A percentile compares a stretch with the other conserved stretches of the same genome.
phyloP scores from a whole-genome alignment of 2,797 vertebrate genomes.

The Gephyroberyx darwinii region DNA sequence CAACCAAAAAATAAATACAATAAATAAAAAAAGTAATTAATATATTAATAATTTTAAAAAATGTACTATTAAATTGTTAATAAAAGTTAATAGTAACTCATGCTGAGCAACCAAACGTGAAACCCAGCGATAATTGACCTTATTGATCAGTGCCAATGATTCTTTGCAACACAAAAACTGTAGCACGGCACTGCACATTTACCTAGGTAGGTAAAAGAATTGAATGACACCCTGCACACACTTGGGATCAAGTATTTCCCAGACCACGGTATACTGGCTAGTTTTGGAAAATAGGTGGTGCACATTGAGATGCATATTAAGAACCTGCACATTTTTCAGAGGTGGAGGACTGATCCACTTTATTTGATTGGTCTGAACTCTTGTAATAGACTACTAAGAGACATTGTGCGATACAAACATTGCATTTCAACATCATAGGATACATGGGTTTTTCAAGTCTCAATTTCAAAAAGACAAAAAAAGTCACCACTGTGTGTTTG shows the following conservation, averaged over 20 bases:
- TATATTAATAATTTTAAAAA: no score
- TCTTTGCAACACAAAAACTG: no score
- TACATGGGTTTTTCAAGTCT: conserved; percentile 87
- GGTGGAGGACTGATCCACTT: conserved; percentile 90
- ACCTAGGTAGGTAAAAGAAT: no score
- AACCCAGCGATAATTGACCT: no score
- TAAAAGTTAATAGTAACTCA: no score
- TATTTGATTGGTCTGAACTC: conserved; percentile 92
- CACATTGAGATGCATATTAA: conserved; percentile 21
- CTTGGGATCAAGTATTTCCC: not conserved
- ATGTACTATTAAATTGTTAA: no score
- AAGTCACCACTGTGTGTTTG: conserved; percentile 80
- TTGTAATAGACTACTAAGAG: conserved; percentile 88
- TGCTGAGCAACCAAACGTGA: no score
- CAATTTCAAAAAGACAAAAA: conserved; percentile 82
- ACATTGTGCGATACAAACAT: conserved; percentile 87
- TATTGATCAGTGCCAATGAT: no score
- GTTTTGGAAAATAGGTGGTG: not conserved
- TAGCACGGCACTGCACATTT: no score
- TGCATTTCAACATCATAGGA: conserved; percentile 83
- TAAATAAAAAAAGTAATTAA: no score
- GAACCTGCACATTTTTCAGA: conserved; percentile 52
- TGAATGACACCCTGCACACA: not conserved
- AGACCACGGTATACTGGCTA: no score
- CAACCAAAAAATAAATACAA: no score